Base-by-base conservation (phyloP, 2,888 invertebrate genomes). In the Melinaea marsaeus region DNA sequence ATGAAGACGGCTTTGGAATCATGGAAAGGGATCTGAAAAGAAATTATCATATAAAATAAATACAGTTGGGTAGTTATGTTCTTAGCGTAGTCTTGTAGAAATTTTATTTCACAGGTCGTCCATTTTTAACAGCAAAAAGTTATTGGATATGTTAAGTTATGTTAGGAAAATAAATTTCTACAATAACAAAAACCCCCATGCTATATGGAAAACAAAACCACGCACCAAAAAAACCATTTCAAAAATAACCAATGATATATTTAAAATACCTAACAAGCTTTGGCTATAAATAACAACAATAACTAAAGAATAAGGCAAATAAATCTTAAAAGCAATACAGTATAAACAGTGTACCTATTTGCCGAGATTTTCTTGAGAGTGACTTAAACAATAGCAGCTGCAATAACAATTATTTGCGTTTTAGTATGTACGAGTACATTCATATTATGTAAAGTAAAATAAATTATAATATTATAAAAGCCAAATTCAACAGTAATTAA, bases 301-400 rank as follows among this genome's bases (percentile, higher is more conserved):
- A 58, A 22, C 22, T 22, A 9, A 69, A 45, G 59, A 48, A 55
- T 42, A 65, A 64, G 37, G 62, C 65, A 67, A 67, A 65, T 48
- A 32, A 65, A 75, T 75, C 58, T 65, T 83, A 75, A 65, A 88
- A 88, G 87, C 86, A 77, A 77, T 82, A 85, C 76, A 78, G 78
- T 85, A 80, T 77, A 83, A 85, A 72, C 74, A 76, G 79, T 88
- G 87, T 90, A 90, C 90, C 90, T 90, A 90, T 88, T 90, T 85
- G 80, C 77, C 75, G 88, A 80, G 83, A 73, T 81, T 86, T 83
- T 89, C 89, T 86, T 84, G 84, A 76, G 88, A 85, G 88, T 90
- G 90, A 87, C 88, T 90, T 88, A 90, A 88, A 78, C 90, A 90
- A 90, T 90, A 90, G 90, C 90, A 90, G 90, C 90, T 90, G 90